Evolutionary conservation across 2,888 invertebrate species (phyloP), one percentile per base, ranked within the genome.

Genomic region (Phrixothrix hirtus): DNA sequence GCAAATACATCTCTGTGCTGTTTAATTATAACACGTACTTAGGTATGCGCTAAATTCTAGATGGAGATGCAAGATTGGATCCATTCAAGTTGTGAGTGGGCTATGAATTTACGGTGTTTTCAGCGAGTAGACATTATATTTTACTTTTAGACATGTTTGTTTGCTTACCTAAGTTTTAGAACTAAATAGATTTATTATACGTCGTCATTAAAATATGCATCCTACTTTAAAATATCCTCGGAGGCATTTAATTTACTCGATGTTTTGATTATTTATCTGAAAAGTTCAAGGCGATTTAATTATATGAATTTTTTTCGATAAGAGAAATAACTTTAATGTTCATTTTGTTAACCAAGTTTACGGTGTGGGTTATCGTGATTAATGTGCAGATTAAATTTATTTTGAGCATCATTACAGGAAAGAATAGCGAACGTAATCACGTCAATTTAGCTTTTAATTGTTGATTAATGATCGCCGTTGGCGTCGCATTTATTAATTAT

Each of bases 401-500:
- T 45, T 43, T 41, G 51, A 45, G 51, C 55, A 47, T 55, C 58
- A 55, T 59, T 58, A 61, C 39, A 51, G 58, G 48, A 63, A 67
- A 66, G 65, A 68, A 67, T 64, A 60, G 60, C 60, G 59, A 44
- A 55, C 59, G 57, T 63, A 68, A 70, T 68, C 65, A 65, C 70
- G 68, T 69, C 69, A 68, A 70, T 68, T 69, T 63, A 57, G 60
- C 61, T 61, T 66, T 66, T 71, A 69, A 72, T 71, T 71, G 71
- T 68, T 71, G 70, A 72, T 72, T 72, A 70, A 72, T 69, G 71
- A 66, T 64, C 53, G 43, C 59, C 60, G 58, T 58, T 59, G 63
- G 68, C 65, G 69, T 67, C 69, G 64, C 67, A 67, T 70, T 71
- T 72, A 71, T 71, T 72, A 72, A 72, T 71, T 71, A 71, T 63